Base-by-base conservation (phyloP, 2,797 vertebrate genomes). In the Galago senegalensis region DNA sequence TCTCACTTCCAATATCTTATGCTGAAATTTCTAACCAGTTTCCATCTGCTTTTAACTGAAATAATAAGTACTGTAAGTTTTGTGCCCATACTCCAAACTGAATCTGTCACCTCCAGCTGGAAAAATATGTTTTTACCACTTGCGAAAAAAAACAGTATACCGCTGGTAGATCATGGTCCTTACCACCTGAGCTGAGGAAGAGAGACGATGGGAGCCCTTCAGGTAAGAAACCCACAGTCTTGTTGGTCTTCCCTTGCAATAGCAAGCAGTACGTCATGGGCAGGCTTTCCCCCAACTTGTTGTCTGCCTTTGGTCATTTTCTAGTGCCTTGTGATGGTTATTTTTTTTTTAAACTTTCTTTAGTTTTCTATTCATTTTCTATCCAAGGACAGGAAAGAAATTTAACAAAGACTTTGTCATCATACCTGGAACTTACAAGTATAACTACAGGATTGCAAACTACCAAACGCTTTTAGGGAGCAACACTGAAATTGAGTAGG, bases 351-450 rank as follows among this genome's bases (percentile, higher is more conserved):
- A 27, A 56, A 8, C 70, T 61, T 20, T 77, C 18, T 79, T 65
- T 63, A 81, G 34, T 81, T 83, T 75, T 91, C 18, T 93, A 17
- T 9, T 61, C 27, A 29, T 81, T 83, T 75, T 91, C 18, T 93
- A 17, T 9, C 67, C 27, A 83, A 12, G 2, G 9, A 20, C 20
- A 31, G 18, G 17, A 61, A 84, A 73, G 29, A 92, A 81, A 87
- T 92, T 89, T 89, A 61, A n/a, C 61, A 87, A 6, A 82, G 56
- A 43, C 40, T 88, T 75, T 69, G 46, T 83, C 16, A 37, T 77
- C 23, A 43, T 61, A 56, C 12, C 75, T 73, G 16, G 14, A 73
- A 86, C 17, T 93, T 77, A 63, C 3, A 75, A 86, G 13, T 75
- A n/a, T 93, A 80, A 65, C 40, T 67, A 77, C 14, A 7, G 76